phyloP scores from a whole-genome alignment of 2,888 invertebrate genomes.

The Hecatera dysodea region DNA sequence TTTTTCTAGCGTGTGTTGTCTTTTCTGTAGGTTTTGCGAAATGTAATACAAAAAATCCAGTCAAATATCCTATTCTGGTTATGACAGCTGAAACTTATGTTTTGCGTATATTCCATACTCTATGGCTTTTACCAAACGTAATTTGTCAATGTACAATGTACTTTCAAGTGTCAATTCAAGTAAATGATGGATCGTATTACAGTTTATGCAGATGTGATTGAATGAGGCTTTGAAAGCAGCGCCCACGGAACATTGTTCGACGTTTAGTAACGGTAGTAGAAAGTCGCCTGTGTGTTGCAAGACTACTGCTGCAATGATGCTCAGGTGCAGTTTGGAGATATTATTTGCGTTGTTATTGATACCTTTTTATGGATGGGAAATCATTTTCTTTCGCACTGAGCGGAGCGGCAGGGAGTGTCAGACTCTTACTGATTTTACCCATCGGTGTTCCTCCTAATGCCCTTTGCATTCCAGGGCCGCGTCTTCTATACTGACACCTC shows the following conservation, averaged over 20 bases:
- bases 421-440: too few relatives aligned
- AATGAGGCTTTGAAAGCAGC: constrained; percentile 29
- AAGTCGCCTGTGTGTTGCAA: constrained; percentile 22
- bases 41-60: too few relatives aligned
- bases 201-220: constrained; percentile 39
- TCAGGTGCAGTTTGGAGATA: neutral
- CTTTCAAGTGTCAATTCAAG: constrained; percentile 11
- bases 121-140: neutral
- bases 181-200: constrained; percentile 23
- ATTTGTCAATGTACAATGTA: constrained; percentile 17
- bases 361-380: too few relatives aligned
- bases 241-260: constrained; percentile 49
- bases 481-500: too few relatives aligned
- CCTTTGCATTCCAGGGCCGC: too few relatives aligned
- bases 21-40: too few relatives aligned
- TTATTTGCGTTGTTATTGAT: constrained; percentile 4
- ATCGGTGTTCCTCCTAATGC: too few relatives aligned
- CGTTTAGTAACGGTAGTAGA: constrained; percentile 29
- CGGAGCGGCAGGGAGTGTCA: too few relatives aligned
- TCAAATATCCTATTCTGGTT: too few relatives aligned
- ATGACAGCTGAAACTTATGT: too few relatives aligned
- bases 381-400: too few relatives aligned
- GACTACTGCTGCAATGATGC: neutral
- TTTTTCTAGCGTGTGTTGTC: too few relatives aligned
- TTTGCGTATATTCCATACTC: neutral